Conservation (phyloP, 2,113 vertebrate species). For the Excalfactoria chinensis region DNA sequence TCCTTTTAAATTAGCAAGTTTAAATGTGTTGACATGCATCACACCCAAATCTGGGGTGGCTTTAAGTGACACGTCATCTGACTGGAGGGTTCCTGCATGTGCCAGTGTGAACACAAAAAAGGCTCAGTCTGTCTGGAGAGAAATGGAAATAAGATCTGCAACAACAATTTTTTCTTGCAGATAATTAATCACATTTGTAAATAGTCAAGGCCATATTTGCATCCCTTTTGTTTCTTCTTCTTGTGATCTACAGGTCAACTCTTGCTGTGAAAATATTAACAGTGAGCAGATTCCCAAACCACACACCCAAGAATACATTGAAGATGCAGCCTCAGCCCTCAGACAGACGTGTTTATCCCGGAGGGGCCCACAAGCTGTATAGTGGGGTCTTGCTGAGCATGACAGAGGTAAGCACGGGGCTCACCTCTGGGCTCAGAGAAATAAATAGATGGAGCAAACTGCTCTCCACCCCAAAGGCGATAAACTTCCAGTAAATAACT, state of each 20-base stretch:
- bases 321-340: neutral
- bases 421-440: neutral
- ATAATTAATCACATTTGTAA: conserved; percentile 26
- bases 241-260: neutral
- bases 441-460: neutral
- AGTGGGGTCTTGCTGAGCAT: fast-evolving
- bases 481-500: neutral
- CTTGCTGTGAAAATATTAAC: conserved; percentile 29
- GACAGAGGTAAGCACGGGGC: neutral
- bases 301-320: fast-evolving
- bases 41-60: neutral
- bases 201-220: conserved; percentile 12
- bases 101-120: conserved; percentile 34
- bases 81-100: conserved; percentile 3
- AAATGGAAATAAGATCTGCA: neutral
- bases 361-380: neutral
- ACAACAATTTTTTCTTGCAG: neutral
- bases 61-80: conserved; percentile 52
- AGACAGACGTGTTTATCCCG: neutral
- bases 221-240: conserved; percentile 27
- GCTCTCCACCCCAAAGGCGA: neutral
- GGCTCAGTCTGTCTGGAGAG: conserved; percentile 23
- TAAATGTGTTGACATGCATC: conserved; percentile 20
- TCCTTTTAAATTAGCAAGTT: neutral
- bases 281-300: conserved; percentile 1